Base-by-base conservation (phyloP, 2,797 vertebrate species). In the Florisuga fusca region DNA sequence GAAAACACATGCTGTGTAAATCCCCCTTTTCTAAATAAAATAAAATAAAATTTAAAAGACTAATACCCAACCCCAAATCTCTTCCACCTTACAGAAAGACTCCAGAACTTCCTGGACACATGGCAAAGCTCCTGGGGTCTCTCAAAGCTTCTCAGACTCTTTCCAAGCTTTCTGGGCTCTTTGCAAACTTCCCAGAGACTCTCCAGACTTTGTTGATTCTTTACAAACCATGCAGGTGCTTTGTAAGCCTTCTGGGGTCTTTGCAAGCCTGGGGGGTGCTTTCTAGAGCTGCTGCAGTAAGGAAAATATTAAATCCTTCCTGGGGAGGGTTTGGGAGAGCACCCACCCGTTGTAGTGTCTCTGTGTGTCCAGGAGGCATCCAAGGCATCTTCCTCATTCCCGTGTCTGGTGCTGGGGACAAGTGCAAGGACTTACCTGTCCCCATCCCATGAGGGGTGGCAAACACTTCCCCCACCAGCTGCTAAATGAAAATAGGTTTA, bases 391-490 rank as follows among this genome's bases (percentile, higher is more conserved):
- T 61, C 54, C 25, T 18, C 1, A 0, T 43, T 25, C 17, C 45
- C 33, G 27, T 3, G 0, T 17, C 23, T 1, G 1, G 7, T 23
- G 45, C 38, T 54, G 73, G 57, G 31, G n/a, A 50, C 23, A 17
- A 69, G 51, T 1, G 2, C 3, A 1, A 55, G 58, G 58, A 57
- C 25, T 15, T 36, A 3, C 34, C 50, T 21, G 21, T 38, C 34
- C 25, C n/a, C 38, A 7, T 11, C 1, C 0, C 36, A 8, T 6
- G 41, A 21, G 19, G 7, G 61, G 34, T 13, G 7, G 8, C 0
- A 0, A 51, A 46, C 31, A 38, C 11, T 67, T 3, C 22, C 8
- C 4, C 4, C 3, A 2, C 2, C 3, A n/a, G 34, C 14, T 50
- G 29, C 61, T 55, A 7, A 55, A 36, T 10, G 41, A 69, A 36